These are phyloP conservation scores for Dromas ardeola DNA, from an alignment of 2,113 vertebrate species.

Conservation along the genomic window DNA sequence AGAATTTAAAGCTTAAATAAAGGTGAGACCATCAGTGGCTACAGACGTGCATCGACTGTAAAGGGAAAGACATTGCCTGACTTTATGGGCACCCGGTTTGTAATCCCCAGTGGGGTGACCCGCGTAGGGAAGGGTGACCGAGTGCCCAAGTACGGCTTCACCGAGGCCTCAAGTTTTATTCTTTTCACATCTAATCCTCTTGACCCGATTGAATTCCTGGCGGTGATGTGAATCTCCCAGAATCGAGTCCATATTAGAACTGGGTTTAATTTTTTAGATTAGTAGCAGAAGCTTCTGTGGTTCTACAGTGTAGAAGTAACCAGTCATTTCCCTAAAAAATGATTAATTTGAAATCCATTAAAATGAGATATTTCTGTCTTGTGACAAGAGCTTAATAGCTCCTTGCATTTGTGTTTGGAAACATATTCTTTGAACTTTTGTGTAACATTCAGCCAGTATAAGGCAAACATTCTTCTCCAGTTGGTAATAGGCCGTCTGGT, in stretches of 20 bases:
- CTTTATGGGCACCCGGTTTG: not conserved
- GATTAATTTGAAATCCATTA: constrained; percentile 45
- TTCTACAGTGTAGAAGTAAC: not conserved
- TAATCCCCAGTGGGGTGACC: not conserved
- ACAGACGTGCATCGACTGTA: fast-evolving
- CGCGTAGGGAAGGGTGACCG: not conserved
- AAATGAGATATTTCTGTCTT: constrained; percentile 44
- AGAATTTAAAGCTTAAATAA: not conserved
- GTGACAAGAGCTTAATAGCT: constrained; percentile 53
- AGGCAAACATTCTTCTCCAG: constrained; percentile 56
- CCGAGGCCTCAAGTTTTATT: not conserved
- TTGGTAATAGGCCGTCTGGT: constrained; percentile 55
- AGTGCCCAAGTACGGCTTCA: not conserved
- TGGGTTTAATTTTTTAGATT: not conserved
- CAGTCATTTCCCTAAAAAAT: constrained; percentile 16
- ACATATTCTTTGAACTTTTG: constrained; percentile 57
- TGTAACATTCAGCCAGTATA: constrained; percentile 17
- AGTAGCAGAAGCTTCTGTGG: not conserved
- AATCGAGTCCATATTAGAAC: not conserved
- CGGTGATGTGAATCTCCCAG: not conserved
- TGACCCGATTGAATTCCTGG: not conserved
- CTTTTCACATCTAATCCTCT: not conserved
- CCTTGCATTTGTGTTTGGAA: constrained; percentile 64
- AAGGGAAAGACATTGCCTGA: not conserved
- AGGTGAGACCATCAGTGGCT: not conserved